These are phyloP conservation scores for Tragulus kanchil DNA, from an alignment of 2,113 vertebrate species.

Conservation along the genomic window DNA sequence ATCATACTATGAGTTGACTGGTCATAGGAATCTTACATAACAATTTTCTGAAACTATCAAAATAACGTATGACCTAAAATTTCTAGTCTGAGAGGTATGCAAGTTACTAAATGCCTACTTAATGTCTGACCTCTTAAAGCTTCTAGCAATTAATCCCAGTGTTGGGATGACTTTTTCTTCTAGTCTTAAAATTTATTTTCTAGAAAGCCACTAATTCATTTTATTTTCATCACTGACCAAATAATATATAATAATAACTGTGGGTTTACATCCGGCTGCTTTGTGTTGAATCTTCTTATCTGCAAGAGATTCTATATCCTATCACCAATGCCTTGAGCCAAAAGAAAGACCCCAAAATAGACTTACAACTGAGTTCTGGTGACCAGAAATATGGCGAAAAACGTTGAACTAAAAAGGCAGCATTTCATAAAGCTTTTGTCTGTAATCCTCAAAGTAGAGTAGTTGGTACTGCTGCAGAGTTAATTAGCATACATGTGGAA, in stretches of 20 bases:
- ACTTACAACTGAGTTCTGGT: conserved; percentile 49
- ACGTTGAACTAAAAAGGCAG: conserved; percentile 79
- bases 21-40: no score
- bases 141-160: neutral
- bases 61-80: neutral
- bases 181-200: conserved; percentile 30
- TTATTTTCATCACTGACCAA: conserved; percentile 38
- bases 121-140: neutral
- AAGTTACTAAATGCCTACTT: neutral
- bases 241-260: conserved; percentile 2
- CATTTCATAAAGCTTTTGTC: conserved; percentile 84
- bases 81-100: neutral
- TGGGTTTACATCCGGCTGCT: neutral
- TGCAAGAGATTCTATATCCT: neutral
- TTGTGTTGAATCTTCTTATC: conserved; percentile 61
- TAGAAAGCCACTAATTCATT: conserved; percentile 39
- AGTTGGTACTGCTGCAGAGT: conserved; percentile 83
- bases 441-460: conserved; percentile 80
- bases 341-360: conserved; percentile 34
- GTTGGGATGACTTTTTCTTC: neutral
- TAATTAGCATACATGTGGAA: conserved; percentile 89
- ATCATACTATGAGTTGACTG: neutral
- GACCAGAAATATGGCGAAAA: conserved; percentile 73
- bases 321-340: neutral
- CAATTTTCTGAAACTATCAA: neutral